Evolutionary conservation across 2,113 vertebrate genomes (phyloP).

Genomic region (Erinaceus europaeus): DNA sequence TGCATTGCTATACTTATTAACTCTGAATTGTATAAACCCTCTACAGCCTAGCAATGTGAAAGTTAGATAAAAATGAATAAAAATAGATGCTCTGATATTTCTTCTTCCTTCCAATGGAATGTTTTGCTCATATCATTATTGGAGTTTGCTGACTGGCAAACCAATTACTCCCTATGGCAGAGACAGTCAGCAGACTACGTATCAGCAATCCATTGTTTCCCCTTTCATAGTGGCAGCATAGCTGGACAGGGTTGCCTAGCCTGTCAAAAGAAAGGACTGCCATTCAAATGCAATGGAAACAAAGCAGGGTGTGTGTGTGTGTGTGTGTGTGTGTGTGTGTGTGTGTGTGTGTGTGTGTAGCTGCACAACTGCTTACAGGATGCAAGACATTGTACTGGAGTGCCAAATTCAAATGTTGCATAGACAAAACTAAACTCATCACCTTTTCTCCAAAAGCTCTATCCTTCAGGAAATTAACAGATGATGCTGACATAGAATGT

Average conservation of each 20-base stretch:
- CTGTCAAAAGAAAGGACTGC: background rate
- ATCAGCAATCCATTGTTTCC: background rate
- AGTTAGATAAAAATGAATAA: slow-evolving; percentile 3
- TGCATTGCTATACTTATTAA: background rate
- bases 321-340: no score
- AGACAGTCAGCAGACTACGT: background rate
- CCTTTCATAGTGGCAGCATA: background rate
- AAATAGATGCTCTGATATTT: background rate
- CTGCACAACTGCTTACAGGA: background rate
- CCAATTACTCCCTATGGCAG: background rate
- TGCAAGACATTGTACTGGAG: background rate
- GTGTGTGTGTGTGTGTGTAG: no score
- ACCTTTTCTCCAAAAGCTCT: background rate
- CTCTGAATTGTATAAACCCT: background rate
- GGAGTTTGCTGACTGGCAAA: background rate
- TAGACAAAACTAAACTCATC: slow-evolving; percentile 6
- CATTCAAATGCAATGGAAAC: background rate
- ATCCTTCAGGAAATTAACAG: background rate
- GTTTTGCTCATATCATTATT: slow-evolving; percentile 4
- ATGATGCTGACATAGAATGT: background rate
- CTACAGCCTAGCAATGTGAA: background rate
- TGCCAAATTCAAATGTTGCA: slow-evolving; percentile 10
- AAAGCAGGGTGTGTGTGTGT: background rate
- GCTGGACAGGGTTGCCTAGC: background rate
- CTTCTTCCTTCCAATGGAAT: background rate